Percentiles rank a stretch among this genome's conserved stretches.
Evolutionary conservation across 2,888 invertebrate genomes (phyloP).

Genomic region (Limenitis camilla): DNA sequence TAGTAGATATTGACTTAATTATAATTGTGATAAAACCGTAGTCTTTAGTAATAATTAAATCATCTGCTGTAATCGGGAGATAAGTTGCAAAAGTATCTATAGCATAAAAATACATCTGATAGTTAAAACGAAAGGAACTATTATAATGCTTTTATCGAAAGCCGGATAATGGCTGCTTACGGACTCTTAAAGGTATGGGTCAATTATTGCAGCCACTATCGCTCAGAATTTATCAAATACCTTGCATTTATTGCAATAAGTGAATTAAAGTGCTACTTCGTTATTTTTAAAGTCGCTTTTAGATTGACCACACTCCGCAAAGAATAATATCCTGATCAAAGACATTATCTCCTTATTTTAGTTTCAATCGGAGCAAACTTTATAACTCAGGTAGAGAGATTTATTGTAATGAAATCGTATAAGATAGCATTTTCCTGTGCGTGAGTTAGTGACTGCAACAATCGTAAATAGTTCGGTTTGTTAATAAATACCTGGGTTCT

Average conservation of each 20-base stretch:
- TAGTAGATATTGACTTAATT: too few species aligned
- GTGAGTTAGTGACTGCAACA: conserved; percentile 46
- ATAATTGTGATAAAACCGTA: too few species aligned
- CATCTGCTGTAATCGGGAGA: too few species aligned
- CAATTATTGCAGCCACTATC: conserved; percentile 59
- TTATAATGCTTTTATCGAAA: too few species aligned
- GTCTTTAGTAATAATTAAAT: too few species aligned
- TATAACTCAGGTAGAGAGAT: conserved; percentile 53
- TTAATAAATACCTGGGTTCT: conserved; percentile 43
- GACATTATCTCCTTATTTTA: conserved; percentile 55
- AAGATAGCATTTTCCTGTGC: conserved; percentile 55
- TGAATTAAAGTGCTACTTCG: conserved; percentile 29
- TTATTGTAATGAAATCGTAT: conserved; percentile 64
- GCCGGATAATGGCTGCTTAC: too few species aligned
- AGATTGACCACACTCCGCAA: conserved; percentile 34
- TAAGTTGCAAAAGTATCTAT: too few species aligned
- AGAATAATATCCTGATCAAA: conserved; percentile 34
- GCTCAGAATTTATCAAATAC: conserved; percentile 45
- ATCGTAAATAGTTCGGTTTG: conserved; percentile 53
- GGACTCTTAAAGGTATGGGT: conserved; percentile 43
- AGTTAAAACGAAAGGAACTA: too few species aligned
- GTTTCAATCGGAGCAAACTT: conserved; percentile 58
- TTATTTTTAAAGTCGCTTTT: conserved; percentile 29
- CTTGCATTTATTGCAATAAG: conserved; percentile 27
- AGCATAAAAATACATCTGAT: too few species aligned